Evolutionary conservation across 2,888 invertebrate genomes (phyloP), one percentile per base, ranked within the genome.

Genomic region (Sepioteuthis lessoniana): DNA sequence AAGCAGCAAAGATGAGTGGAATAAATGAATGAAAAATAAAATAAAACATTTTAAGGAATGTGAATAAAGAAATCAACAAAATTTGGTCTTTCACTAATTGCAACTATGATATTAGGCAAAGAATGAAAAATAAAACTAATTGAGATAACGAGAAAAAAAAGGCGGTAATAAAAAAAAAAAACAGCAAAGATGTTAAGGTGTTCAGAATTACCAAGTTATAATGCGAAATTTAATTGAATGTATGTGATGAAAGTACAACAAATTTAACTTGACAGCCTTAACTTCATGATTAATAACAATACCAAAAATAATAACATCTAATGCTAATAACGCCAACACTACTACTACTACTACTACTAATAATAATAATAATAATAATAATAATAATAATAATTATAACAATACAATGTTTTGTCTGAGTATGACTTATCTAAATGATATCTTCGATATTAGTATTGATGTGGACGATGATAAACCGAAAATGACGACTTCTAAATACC

Each of bases 71-170:
- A 76, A 76, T 76, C 76, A 76, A 76, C n/a, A n/a, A n/a, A 76
- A 76, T 76, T 76, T 76, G 76, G 76, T 76, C 76, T 76, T 76
- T 76, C 76, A 76, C 76, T 76, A 76, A 76, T 76, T 76, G 76
- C 76, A 76, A 76, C 76, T 76, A 76, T 76, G n/a, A 76, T 76
- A 76, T 76, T 76, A 35, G 76, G n/a, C n/a, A 35, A 76, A 76
- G 76, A 76, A 76, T 2, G 76, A 35, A 35, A 76, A 16, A 76
- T n/a, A n/a, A 76, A 76, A 55, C 55, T 55, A 55, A 76, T 76
- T 76, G 76, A 76, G 76, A 76, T 76, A 76, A 76, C 76, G 76
- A 13, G n/a, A 13, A 55, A 76, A 76, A n/a, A 5, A n/a, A 16
- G 16, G n/a, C n/a, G n/a, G n/a, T 16, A 76, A 76, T 19, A 76